Evolutionary conservation across 2,797 vertebrate species (phyloP), one percentile per base, ranked within the genome.

Genomic region (Scolopax bukidnonensis): DNA sequence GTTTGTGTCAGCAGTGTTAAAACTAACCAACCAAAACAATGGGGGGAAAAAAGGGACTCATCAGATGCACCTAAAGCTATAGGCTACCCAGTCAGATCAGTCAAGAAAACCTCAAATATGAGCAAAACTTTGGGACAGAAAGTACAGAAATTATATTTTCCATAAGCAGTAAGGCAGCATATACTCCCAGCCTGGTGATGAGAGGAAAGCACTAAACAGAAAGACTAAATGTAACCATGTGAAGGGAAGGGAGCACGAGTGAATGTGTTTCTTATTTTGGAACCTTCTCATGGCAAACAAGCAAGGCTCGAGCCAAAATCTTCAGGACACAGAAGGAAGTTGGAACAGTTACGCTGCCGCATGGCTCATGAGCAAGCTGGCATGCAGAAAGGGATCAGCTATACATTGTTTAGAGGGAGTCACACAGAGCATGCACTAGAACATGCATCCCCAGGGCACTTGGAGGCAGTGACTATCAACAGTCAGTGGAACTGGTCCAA

Each of bases 231-330:
- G 75, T 43, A 89, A 86, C 84, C 89, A 89, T 65, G 61, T 78
- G 82, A 91, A 80, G 74, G 83, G 64, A 88, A 92, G 57, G 57
- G 78, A 95, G 63, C 81, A 83, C 53, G 68, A 94, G 40, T 75
- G 73, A 93, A 94, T 89, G 89, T 71, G 53, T 67, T 93, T 93
- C 91, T 94, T 95, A 89, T 95, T 95, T 96, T 95, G 95, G 95
- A 96, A 78, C 27, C 68, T 89, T 87, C 88, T 96, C 82, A 87
- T 87, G 77, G 92, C 90, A 95, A 94, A 96, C 92, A 96, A 92
- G 89, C 71, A 64, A 78, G 71, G 45, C 86, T 89, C 3, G 57
- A 95, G 95, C 93, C 89, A 89, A 90, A 93, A 92, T 90, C 86
- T 93, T 87, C 78, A 85, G 94, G 90, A 96, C 88, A 73, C 90